Percentiles rank a stretch among this genome's conserved stretches.
Evolutionary conservation across 1,140 invertebrate genomes (phyloP).

Genomic region (Telenomus remus): DNA sequence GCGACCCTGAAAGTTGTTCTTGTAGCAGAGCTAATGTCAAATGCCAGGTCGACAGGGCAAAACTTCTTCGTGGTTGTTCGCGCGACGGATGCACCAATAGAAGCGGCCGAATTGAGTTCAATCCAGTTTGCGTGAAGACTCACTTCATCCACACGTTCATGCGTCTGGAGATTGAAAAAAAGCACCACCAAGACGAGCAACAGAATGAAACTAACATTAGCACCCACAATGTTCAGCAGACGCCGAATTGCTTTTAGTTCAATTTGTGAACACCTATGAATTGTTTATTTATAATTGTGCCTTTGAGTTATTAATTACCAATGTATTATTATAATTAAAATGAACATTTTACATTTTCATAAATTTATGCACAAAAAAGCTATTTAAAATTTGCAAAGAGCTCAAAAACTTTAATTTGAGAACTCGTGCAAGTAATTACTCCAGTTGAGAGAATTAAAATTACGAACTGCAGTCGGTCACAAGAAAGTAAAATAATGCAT

Average conservation of each 20-base stretch:
- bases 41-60: constrained; percentile 96
- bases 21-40: constrained; percentile 96
- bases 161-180: constrained; percentile 93
- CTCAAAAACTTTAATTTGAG: too few relatives aligned
- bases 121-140: constrained; percentile 95
- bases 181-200: constrained; percentile 79
- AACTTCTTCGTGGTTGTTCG: constrained; percentile 97
- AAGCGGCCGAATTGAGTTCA: constrained; percentile 95
- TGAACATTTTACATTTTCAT: constrained; percentile 27
- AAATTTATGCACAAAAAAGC: too few relatives aligned
- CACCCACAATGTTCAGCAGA: constrained; percentile 75
- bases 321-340: constrained; percentile 49
- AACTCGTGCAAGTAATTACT: too few relatives aligned
- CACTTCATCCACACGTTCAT: constrained; percentile 98
- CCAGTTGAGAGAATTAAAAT: too few relatives aligned
- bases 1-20: constrained; percentile 95
- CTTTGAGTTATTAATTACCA: constrained; percentile 50
- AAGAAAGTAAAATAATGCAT: too few relatives aligned
- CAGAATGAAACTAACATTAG: constrained; percentile 37
- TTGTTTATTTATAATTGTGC: constrained; percentile 54
- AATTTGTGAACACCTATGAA: constrained; percentile 25
- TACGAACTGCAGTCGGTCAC: too few relatives aligned
- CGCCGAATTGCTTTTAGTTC: constrained; percentile 51
- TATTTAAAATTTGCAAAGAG: too few relatives aligned
- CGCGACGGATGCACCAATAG: constrained; percentile 95